A percentile compares a stretch with the other conserved stretches of the same genome.
Conservation (phyloP, 2,113 vertebrate species). For the Cynocephalus volans region DNA sequence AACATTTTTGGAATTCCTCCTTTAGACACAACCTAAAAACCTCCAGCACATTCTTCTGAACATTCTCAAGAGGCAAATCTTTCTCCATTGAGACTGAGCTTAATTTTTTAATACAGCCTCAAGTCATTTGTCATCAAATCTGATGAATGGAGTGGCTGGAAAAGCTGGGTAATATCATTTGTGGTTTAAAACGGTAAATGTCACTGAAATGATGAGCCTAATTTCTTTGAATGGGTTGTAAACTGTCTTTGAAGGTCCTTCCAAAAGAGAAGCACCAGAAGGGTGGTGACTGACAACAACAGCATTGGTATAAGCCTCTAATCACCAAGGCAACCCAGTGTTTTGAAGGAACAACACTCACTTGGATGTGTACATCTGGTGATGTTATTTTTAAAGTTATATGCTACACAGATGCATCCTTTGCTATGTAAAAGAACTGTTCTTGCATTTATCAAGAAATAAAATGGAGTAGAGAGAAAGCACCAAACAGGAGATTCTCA, state of each 20-base stretch:
- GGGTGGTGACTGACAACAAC: background rate
- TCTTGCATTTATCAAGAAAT: conserved; percentile 42
- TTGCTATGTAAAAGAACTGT: conserved; percentile 25
- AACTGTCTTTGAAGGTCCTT: conserved; percentile 56
- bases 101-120: conserved; percentile 44
- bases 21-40: background rate
- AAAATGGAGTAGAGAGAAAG: background rate
- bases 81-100: background rate
- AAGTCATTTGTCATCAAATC: conserved; percentile 38
- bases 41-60: conserved; percentile 55
- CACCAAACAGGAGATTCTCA: background rate
- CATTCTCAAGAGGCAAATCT: conserved; percentile 26
- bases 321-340: conserved; percentile 46
- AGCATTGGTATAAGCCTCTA: background rate
- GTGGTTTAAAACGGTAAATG: conserved; percentile 25
- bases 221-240: conserved; percentile 39
- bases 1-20: conserved; percentile 4
- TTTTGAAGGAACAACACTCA: conserved; percentile 44
- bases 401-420: background rate
- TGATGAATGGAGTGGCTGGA: background rate
- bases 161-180: conserved; percentile 4
- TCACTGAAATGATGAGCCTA: background rate
- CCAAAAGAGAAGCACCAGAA: background rate
- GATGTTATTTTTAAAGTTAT: conserved; percentile 46
- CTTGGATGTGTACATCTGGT: background rate